Conservation (phyloP, 2,888 invertebrate genomes). For the Noctua pronuba region DNA sequence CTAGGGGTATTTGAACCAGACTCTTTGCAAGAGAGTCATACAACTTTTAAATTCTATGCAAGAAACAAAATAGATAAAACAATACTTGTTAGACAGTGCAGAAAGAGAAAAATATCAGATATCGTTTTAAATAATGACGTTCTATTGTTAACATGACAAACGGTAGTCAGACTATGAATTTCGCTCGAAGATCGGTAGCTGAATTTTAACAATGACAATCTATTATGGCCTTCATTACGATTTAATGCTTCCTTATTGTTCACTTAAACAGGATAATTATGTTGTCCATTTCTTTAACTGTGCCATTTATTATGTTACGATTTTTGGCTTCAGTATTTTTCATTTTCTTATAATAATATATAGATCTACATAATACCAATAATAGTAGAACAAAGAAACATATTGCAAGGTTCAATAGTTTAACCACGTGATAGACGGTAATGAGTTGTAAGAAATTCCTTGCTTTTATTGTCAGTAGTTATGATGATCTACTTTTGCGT, state of each 20-base stretch:
- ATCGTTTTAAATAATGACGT: conserved; percentile 35
- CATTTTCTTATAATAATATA: conserved; percentile 10
- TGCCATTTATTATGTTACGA: conserved; percentile 31
- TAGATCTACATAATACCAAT: conserved; percentile 2
- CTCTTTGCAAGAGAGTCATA: not conserved
- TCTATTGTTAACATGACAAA: conserved; percentile 52
- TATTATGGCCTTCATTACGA: conserved; percentile 59
- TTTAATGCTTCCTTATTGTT: conserved; percentile 62
- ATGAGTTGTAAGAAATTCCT: conserved; percentile 9
- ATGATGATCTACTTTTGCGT: conserved; percentile 31
- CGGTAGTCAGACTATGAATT: conserved; percentile 50
- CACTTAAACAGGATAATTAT: conserved; percentile 52
- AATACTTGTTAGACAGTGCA: conserved; percentile 22
- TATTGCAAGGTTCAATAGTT: conserved; percentile 13
- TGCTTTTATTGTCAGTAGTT: conserved; percentile 30
- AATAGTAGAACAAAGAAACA: not conserved
- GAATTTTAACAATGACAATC: conserved; percentile 63
- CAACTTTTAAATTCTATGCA: conserved; percentile 5
- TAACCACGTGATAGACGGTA: conserved; percentile 10
- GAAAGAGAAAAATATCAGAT: conserved; percentile 25
- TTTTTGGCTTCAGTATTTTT: conserved; percentile 20
- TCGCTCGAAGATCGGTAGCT: conserved; percentile 47
- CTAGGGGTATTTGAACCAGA: not conserved
- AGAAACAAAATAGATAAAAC: conserved; percentile 14
- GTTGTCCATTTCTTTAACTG: conserved; percentile 48